Conservation (phyloP, 2,797 vertebrate genomes). For the Monodelphis domestica region DNA sequence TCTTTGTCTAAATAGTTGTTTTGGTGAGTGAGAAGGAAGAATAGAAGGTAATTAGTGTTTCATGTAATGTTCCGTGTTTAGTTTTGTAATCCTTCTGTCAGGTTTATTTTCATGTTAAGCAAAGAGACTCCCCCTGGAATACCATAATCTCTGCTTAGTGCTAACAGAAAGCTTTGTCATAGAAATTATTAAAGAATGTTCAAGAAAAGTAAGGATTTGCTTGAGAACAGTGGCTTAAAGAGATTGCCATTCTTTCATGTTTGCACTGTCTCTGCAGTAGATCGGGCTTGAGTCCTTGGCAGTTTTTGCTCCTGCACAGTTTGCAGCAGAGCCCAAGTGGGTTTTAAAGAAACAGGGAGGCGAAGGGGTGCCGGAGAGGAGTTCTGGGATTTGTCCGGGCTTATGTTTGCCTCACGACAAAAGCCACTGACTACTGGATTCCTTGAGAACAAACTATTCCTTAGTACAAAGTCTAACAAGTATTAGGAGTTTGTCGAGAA, state of each 20-base stretch:
- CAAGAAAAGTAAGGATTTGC: constrained; percentile 57
- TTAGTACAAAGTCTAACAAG: not conserved
- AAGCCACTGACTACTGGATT: not conserved
- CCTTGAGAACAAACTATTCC: not conserved
- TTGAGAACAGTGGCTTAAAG: constrained; percentile 60
- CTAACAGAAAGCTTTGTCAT: constrained; percentile 57
- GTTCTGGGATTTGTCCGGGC: not conserved
- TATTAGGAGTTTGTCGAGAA: not conserved
- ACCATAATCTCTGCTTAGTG: constrained; percentile 84
- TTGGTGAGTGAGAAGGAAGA: constrained; percentile 86
- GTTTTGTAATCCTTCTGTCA: constrained; percentile 88
- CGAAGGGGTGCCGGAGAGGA: not conserved
- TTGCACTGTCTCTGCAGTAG: not conserved
- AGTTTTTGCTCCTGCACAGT: too few species aligned
- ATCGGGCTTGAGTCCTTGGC: constrained; percentile 8
- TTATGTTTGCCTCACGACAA: not conserved
- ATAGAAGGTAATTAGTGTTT: constrained; percentile 87
- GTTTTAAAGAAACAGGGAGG: not conserved
- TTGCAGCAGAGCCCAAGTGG: not conserved
- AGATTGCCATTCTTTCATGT: constrained; percentile 32
- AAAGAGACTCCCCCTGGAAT: constrained; percentile 86
- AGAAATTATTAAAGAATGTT: constrained; percentile 71
- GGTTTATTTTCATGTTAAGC: constrained; percentile 86
- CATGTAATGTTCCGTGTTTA: constrained; percentile 87
- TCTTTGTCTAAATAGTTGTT: constrained; percentile 87